These are phyloP conservation scores for Pomatorhinus ruficollis DNA, from an alignment of 2,113 vertebrate species.

Conservation along the genomic window DNA sequence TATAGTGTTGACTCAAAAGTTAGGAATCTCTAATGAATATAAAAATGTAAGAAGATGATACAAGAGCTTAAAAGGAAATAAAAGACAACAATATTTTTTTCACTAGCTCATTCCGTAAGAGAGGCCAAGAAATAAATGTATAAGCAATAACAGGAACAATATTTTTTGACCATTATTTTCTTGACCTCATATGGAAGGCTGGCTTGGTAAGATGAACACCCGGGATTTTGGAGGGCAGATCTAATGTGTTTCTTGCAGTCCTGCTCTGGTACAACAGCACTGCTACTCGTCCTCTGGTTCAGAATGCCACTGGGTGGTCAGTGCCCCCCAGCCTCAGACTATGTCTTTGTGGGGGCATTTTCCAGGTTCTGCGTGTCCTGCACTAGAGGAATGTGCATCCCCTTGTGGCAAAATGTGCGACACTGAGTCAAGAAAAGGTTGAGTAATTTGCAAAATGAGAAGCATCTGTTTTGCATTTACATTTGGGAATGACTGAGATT, in stretches of 20 bases:
- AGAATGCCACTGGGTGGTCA: neutral
- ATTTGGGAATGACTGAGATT: neutral
- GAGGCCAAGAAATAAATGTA: neutral
- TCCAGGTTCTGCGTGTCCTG: neutral
- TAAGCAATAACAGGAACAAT: neutral
- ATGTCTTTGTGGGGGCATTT: neutral
- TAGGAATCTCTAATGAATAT: neutral
- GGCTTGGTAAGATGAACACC: neutral
- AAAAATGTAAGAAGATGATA: neutral
- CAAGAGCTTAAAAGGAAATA: neutral
- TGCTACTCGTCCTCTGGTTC: neutral
- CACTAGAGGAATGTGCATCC: neutral
- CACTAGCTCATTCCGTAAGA: accelerated
- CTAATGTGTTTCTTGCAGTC: neutral
- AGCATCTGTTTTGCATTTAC: neutral
- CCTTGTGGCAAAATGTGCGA: neutral
- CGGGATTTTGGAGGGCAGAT: neutral
- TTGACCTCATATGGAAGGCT: neutral
- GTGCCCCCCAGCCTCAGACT: neutral
- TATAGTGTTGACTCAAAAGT: neutral
- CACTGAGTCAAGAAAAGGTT: neutral
- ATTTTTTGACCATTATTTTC: neutral
- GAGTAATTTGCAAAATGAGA: neutral
- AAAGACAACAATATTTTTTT: neutral
- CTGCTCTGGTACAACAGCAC: neutral